Conservation (phyloP, 2,113 vertebrate species). For the Cyanistes caeruleus region DNA sequence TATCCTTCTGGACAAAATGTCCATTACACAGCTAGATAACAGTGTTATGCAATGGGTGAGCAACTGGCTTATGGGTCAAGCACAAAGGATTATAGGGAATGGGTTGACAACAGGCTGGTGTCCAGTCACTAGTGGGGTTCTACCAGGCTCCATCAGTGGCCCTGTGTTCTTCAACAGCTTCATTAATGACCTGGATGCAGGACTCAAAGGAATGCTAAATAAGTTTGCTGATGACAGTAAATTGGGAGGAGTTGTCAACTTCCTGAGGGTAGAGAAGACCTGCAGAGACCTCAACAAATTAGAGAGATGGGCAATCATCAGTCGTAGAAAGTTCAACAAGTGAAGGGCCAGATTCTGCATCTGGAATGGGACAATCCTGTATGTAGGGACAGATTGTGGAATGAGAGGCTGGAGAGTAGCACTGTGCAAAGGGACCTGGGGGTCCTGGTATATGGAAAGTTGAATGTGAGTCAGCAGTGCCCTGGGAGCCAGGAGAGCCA, state of each 20-base stretch:
- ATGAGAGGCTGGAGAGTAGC: not conserved
- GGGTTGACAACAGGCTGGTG: not conserved
- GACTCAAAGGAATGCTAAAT: not conserved
- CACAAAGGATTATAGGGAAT: not conserved
- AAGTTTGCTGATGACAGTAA: not conserved
- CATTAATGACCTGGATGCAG: not conserved
- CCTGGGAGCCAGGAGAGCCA: not conserved
- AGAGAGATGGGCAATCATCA: not conserved
- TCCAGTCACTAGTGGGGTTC: not conserved
- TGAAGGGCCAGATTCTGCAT: not conserved
- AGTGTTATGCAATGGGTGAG: accelerated
- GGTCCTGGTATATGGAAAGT: not conserved
- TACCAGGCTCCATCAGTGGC: not conserved
- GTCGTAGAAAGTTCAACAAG: not conserved
- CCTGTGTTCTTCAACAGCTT: not conserved
- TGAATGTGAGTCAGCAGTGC: not conserved
- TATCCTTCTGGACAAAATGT: not conserved
- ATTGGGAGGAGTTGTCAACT: not conserved
- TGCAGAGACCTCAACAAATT: not conserved
- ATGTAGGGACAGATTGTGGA: not conserved
- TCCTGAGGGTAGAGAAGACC: not conserved
- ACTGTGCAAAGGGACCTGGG: not conserved
- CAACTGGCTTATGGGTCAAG: accelerated
- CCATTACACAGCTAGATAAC: not conserved
- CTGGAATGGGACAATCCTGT: not conserved